phyloP scores from a whole-genome alignment of 2,888 invertebrate genomes.

The Epinotia nisella region DNA sequence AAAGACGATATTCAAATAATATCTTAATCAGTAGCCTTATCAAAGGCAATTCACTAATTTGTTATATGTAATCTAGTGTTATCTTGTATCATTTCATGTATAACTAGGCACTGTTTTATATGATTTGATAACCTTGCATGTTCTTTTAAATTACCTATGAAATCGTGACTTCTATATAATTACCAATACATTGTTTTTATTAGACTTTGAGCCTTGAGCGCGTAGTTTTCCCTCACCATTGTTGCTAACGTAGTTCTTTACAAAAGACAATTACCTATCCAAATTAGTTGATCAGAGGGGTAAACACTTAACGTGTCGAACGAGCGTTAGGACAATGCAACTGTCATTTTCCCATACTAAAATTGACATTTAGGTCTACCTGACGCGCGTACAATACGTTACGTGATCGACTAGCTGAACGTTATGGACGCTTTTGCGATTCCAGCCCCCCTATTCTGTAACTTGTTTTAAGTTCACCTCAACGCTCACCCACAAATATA shows the following conservation, averaged over 20 bases:
- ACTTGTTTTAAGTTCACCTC: too few species aligned
- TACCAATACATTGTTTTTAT: background rate
- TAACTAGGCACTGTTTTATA: conserved; percentile 2
- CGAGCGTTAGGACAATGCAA: too few species aligned
- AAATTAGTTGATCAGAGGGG: too few species aligned
- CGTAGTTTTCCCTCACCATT: background rate
- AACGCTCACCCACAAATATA: too few species aligned
- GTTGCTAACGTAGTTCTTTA: background rate
- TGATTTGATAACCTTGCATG: conserved; percentile 12
- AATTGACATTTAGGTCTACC: too few species aligned
- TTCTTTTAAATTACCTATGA: background rate
- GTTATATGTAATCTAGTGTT: conserved; percentile 10
- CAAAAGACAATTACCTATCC: background rate
- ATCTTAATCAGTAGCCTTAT: conserved; percentile 31
- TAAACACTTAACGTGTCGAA: too few species aligned
- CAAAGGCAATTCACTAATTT: conserved; percentile 22
- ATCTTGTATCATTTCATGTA: conserved; percentile 22
- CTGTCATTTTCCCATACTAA: too few species aligned
- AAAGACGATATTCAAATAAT: conserved; percentile 23
- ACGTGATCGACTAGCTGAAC: too few species aligned
- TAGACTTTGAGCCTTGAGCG: background rate
- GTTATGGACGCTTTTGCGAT: too few species aligned
- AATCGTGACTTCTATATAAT: background rate
- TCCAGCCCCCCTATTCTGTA: too few species aligned
- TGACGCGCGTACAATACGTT: too few species aligned